phyloP scores from a whole-genome alignment of 2,888 invertebrate genomes.

The Criorhina ranunculi region DNA sequence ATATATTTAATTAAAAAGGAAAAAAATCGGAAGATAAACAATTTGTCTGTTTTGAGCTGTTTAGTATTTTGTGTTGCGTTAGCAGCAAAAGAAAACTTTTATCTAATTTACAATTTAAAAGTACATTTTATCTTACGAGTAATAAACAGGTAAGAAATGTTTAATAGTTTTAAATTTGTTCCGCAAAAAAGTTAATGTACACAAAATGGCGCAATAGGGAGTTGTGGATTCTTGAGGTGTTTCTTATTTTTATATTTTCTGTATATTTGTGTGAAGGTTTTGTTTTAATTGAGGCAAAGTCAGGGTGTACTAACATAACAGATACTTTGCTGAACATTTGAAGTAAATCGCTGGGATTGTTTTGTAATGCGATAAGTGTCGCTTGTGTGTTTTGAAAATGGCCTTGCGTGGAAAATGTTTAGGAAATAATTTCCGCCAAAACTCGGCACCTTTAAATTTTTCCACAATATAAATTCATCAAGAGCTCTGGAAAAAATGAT shows the following conservation, averaged over 20 bases:
- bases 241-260: not conserved
- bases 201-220: conserved; percentile 56
- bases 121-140: not conserved
- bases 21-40: not conserved
- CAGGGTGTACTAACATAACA: not conserved
- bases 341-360: too few species aligned
- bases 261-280: not conserved
- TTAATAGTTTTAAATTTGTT: not conserved
- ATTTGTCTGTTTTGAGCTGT: not conserved
- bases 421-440: too few species aligned
- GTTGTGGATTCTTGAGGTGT: not conserved
- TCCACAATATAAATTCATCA: too few species aligned
- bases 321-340: too few species aligned
- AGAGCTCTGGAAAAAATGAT: too few species aligned
- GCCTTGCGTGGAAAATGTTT: too few species aligned
- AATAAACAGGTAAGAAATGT: conserved; percentile 17
- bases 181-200: not conserved
- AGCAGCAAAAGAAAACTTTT: not conserved
- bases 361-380: too few species aligned
- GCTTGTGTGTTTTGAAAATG: too few species aligned
- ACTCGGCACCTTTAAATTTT: too few species aligned
- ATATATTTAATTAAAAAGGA: not conserved
- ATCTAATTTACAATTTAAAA: not conserved
- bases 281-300: conserved; percentile 2
- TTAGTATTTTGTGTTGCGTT: not conserved